These are phyloP conservation scores for Drosophila atripex DNA, from an alignment of 2,888 invertebrate genomes.

Conservation along the genomic window DNA sequence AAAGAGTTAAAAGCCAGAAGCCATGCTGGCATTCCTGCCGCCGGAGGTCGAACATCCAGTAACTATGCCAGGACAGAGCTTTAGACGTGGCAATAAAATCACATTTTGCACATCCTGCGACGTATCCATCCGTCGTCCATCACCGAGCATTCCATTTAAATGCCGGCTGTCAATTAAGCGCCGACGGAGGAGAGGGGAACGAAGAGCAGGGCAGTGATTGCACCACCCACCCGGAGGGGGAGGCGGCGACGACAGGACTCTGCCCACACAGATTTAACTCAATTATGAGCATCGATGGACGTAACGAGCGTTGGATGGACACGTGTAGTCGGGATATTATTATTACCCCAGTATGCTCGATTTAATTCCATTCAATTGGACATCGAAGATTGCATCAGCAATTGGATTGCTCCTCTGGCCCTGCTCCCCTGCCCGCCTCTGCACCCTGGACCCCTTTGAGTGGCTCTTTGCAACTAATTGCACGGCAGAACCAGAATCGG, in stretches of 20 bases:
- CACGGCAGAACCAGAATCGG: constrained; percentile 16
- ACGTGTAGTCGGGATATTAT: constrained; percentile 46
- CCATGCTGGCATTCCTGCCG: constrained; percentile 4
- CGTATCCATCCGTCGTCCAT: constrained; percentile 27
- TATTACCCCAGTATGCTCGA: constrained; percentile 49
- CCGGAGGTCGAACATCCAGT: neutral
- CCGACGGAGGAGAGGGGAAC: constrained; percentile 5
- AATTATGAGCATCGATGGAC: constrained; percentile 46
- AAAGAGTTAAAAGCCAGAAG: no score
- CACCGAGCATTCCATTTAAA: constrained; percentile 50
- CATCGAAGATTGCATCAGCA: constrained; percentile 36
- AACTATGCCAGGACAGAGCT: constrained; percentile 3
- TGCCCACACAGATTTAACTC: constrained; percentile 32
- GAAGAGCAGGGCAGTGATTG: constrained; percentile 37
- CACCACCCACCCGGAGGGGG: constrained; percentile 20
- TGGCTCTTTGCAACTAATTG: constrained; percentile 35
- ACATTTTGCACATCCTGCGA: constrained; percentile 49
- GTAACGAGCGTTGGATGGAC: constrained; percentile 47
- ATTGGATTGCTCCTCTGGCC: constrained; percentile 17
- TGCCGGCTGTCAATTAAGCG: constrained; percentile 63
- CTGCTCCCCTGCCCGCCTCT: neutral
- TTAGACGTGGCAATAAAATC: constrained; percentile 44
- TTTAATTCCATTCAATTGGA: constrained; percentile 71
- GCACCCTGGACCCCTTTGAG: constrained; percentile 17
- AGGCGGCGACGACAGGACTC: neutral